These are phyloP conservation scores for Melitaea athalia DNA, from an alignment of 2,888 invertebrate genomes.

Conservation along the genomic window DNA sequence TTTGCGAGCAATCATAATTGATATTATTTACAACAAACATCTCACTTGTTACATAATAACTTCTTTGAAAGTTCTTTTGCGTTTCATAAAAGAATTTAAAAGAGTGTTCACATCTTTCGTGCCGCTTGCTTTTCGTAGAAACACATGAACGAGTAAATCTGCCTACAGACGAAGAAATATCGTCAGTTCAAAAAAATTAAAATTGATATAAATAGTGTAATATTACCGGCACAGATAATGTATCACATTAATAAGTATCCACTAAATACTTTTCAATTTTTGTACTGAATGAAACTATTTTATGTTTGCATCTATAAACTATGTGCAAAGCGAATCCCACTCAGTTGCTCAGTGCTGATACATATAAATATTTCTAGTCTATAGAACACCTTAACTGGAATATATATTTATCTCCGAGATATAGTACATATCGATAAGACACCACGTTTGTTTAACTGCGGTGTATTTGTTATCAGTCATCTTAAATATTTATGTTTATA, in stretches of 20 bases:
- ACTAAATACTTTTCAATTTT: too few species aligned
- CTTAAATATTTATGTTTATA: conserved; percentile 2
- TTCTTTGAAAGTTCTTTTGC: background rate
- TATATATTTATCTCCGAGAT: conserved; percentile 21
- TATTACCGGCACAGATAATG: too few species aligned
- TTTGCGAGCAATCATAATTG: too few species aligned
- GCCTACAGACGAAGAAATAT: background rate
- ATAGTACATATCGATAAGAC: conserved; percentile 2
- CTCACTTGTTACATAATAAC: background rate
- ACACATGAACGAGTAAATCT: conserved; percentile 10
- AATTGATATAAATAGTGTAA: too few species aligned
- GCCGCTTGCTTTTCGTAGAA: conserved; percentile 19
- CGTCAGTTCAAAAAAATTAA: background rate
- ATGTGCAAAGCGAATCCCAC: too few species aligned
- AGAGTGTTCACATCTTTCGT: conserved; percentile 13
- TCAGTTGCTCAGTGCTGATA: too few species aligned
- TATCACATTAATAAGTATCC: too few species aligned
- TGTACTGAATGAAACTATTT: too few species aligned
- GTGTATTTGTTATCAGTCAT: conserved; percentile 16
- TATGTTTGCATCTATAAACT: too few species aligned
- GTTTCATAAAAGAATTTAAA: background rate
- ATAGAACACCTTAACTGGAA: background rate
- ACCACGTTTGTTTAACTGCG: background rate
- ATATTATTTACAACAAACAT: background rate
- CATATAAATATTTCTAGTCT: background rate